These are phyloP conservation scores for Porites australiensis DNA, from an alignment of 64 coral and sea anemone species.

Conservation along the genomic window DNA sequence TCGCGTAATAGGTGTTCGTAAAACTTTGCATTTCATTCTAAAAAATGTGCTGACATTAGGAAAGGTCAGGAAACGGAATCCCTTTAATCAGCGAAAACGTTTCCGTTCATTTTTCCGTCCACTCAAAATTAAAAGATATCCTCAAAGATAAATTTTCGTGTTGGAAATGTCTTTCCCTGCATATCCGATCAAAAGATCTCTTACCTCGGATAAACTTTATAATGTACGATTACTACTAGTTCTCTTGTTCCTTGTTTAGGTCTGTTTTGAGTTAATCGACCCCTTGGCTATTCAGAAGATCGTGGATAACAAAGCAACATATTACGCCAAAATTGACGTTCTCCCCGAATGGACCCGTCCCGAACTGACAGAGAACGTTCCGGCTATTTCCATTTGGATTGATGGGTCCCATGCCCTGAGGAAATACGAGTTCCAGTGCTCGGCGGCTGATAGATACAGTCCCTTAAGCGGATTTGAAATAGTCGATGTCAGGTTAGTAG, in stretches of 20 bases:
- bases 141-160: too few relatives aligned
- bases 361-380: slow-evolving; percentile 61
- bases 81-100: too few relatives aligned
- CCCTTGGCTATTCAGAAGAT: slow-evolving; percentile 72
- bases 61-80: too few relatives aligned
- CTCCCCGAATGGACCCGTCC: slow-evolving; percentile 78
- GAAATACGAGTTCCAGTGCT: slow-evolving; percentile 88
- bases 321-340: slow-evolving; percentile 72
- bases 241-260: slow-evolving; percentile 21
- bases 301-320: slow-evolving; percentile 85
- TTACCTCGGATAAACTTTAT: too few relatives aligned
- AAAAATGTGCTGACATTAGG: too few relatives aligned
- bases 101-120: too few relatives aligned
- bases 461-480: slow-evolving; percentile 59
- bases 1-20: too few relatives aligned
- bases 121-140: too few relatives aligned
- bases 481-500: slow-evolving; percentile 68
- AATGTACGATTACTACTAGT: too few relatives aligned
- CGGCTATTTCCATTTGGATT: slow-evolving; percentile 74
- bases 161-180: too few relatives aligned
- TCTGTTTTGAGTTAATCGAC: slow-evolving; percentile 87
- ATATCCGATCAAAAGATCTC: too few relatives aligned
- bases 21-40: too few relatives aligned
- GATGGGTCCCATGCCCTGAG: slow-evolving; percentile 57
- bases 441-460: slow-evolving; percentile 74